Base-by-base conservation (phyloP, 2,888 invertebrate species). In the Dexiosoma caninum region DNA sequence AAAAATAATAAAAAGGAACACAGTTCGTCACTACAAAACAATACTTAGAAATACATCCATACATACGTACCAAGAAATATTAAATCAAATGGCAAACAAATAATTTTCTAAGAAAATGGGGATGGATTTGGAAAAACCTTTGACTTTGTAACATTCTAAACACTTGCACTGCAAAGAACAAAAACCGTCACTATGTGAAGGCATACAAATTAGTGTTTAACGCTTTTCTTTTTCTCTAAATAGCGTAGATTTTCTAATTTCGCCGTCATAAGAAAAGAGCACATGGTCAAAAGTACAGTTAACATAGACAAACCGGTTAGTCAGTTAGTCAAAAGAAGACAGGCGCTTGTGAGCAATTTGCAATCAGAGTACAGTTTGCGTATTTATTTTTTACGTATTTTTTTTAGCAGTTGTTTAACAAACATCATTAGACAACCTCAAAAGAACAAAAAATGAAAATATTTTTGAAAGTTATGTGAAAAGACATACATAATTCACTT, bases 401-500 rank as follows among this genome's bases (percentile, higher is more conserved):
- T 14, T 57, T 55, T 32, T 8, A 37, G 19, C n/a, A 27, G 12
- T 23, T 27, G 16, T 62, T 57, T 49, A 59, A 64, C 70, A 72
- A 78, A 78, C 82, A 83, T 76, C 62, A 81, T 83, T 78, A 83
- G 66, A 80, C 62, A 82, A 83, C 83, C 83, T 83, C 83, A 83
- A 78, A 66, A 62, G 16, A 37, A 49, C 32, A 75, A 49, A 49
- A 55, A n/a, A n/a, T 44, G 35, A 71, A 72, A 74, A 72, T 32
- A 40, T 60, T 70, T 64, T 78, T 75, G 57, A 67, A 78, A 81
- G 62, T 74, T 72, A 64, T 77, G 77, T 82, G 83, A 82, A 84
- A 84, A 84, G 85, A 85, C 86, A 87, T 88, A 85, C 86, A 87
- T 88, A 88, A 88, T 88, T 87, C 88, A 87, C 88, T 88, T 75